Conservation (phyloP, 2,888 invertebrate genomes). For the Machimus atricapillus region DNA sequence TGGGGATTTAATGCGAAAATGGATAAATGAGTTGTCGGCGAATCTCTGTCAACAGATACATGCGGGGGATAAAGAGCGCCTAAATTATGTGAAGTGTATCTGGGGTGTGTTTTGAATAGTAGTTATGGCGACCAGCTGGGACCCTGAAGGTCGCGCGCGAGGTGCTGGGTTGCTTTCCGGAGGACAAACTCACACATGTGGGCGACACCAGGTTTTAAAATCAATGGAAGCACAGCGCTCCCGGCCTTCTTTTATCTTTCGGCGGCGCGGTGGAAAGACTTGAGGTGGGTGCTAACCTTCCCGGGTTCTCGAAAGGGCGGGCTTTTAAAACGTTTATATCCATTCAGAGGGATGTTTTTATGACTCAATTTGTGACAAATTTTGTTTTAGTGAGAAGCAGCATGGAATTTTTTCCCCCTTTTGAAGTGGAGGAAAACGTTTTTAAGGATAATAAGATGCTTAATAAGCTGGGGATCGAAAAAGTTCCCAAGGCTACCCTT, state of each 20-base stretch:
- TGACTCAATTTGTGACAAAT: not conserved
- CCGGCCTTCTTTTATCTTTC: not conserved
- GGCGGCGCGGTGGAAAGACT: not conserved
- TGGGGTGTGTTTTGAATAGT: conserved; percentile 25
- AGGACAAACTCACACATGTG: not conserved
- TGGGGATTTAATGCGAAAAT: conserved; percentile 45
- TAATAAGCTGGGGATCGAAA: not conserved
- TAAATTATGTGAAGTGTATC: conserved; percentile 34
- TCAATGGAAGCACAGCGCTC: not conserved
- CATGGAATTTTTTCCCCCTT: not conserved
- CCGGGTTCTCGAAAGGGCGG: not conserved
- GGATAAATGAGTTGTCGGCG: conserved; percentile 46
- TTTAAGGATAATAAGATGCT: not conserved
- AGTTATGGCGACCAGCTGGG: not conserved
- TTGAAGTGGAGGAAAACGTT: not conserved
- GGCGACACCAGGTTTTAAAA: not conserved
- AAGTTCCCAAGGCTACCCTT: not conserved
- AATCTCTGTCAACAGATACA: conserved; percentile 42
- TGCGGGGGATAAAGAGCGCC: conserved; percentile 29
- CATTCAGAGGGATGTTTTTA: not conserved
- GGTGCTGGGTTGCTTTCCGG: not conserved
- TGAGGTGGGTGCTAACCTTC: not conserved
- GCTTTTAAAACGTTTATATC: not conserved
- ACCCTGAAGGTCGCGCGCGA: not conserved
- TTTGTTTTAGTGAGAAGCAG: not conserved